Base-by-base conservation (phyloP, 2,888 invertebrate genomes). In the Geophilus truncorum region DNA sequence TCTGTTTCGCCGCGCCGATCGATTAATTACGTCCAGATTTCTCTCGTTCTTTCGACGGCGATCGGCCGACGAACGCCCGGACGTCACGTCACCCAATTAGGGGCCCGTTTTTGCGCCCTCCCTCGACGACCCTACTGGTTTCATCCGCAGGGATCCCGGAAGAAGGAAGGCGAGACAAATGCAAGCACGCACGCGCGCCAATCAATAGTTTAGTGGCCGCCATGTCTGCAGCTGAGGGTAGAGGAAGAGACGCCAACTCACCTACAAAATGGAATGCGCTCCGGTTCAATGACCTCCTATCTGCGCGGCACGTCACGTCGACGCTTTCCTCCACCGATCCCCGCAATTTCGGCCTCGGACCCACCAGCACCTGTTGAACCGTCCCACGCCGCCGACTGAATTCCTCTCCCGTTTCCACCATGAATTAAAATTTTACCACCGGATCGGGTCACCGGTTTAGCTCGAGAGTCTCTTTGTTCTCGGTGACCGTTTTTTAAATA, bases 101-200 rank as follows among this genome's bases (percentile, higher is more conserved):
- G 45, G n/a, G 45, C 15, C n/a, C 12, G n/a, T 51, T 51, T 51
- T 77, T 34, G 21, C 36, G 0, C 34, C 32, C 32, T 77, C 77
- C 32, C 77, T 36, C 34, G n/a, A 18, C 77, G 77, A 15, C 77
- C 21, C 34, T 36, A 77, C 36, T 77, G 77, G 77, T 36, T 77
- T 28, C 77, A 77, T 36, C 77, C 77, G 34, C 77, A 77, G 77
- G 70, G 36, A 77, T 77, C 77, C 77, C 77, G 77, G 77, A 77
- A 77, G 77, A 36, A 32, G 77, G 77, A 32, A 77, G 21, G 77
- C 77, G 77, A 77, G 32, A 77, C 77, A 36, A 36, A 32, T 23
- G 32, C 77, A 32, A 77, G 77, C 77, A 77, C 75, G 28, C 75
- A 28, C 77, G 32, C 77, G 34, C 36, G 32, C 77, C 32, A 36